A percentile compares a stretch with the other conserved stretches of the same genome.
phyloP scores from a whole-genome alignment of 2,797 vertebrate genomes.

The Labeo calbasu region DNA sequence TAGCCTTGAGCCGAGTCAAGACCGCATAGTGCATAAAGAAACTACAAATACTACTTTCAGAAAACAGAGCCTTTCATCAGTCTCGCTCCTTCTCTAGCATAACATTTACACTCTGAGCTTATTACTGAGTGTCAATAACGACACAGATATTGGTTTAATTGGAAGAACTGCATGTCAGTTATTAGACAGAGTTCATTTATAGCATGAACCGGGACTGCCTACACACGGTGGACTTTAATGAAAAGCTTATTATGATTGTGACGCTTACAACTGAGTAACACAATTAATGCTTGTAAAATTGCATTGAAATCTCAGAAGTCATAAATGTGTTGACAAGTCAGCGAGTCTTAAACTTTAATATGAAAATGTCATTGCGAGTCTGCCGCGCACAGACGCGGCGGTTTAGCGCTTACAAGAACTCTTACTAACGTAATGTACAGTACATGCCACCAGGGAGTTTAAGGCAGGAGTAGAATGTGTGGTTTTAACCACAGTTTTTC shows the following conservation, averaged over 20 bases:
- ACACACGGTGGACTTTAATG: slow-evolving; percentile 10
- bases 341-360: neutral
- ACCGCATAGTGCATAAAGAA: neutral
- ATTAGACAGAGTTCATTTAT: neutral
- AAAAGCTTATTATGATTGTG: slow-evolving; percentile 3
- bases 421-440: neutral
- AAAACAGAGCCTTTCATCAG: neutral
- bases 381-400: neutral
- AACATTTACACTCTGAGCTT: slow-evolving; percentile 1
- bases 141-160: neutral
- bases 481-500: slow-evolving; percentile 37
- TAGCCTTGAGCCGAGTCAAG: neutral
- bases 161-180: slow-evolving; percentile 1
- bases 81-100: neutral
- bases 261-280: neutral
- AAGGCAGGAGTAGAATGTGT: slow-evolving; percentile 13
- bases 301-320: slow-evolving; percentile 23
- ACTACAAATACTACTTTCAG: neutral
- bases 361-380: neutral
- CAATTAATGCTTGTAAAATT: slow-evolving; percentile 22
- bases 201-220: neutral
- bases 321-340: neutral
- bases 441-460: slow-evolving; percentile 3
- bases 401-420: neutral
- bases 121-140: slow-evolving; percentile 1